Base-by-base conservation (phyloP, 2,113 vertebrate genomes). In the Phaethon lepturus region DNA sequence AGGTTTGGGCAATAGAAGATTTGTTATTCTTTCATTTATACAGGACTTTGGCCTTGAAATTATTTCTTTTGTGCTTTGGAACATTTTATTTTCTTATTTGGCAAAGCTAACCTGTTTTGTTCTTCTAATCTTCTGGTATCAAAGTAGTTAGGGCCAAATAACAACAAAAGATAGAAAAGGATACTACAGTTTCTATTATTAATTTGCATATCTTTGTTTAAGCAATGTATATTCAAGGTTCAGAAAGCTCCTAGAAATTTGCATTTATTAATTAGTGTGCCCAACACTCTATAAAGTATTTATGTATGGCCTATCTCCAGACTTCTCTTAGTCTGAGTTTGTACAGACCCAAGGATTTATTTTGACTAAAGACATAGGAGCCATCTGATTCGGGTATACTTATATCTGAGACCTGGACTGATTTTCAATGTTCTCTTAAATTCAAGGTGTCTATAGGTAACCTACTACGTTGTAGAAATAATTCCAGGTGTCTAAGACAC, bases 121-220 rank as follows among this genome's bases (percentile, higher is more conserved):
- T 95, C 92, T 59, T 90, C 73, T 88, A 78, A 77, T 93, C 74
- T 89, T 68, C 66, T 50, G 40, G 4, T 85, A 88, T 93, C 91
- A 73, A 67, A 71, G 50, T n/a, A 72, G 76, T 87, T 86, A 66
- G 40, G 53, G 58, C 19, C 64, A 82, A 92, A 64, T 35, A 86
- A 93, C 31, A 93, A 86, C 38, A 88, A 64, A 62, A 94, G 83
- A 60, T 63, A 84, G n/a, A 93, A 58, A 81, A 42, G 26, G 80
- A 95, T 86, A 97, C 91, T 93, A 96, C 88, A 95, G 60, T 97
- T 94, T 97, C 95, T 94, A 93, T 93, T 88, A 93, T 88, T 94
- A 97, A 94, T 95, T 83, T 93, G 91, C 29, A 3, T 91, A 29
- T 4, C 4, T 96, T 94, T 97, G 86, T 94, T 95, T 93, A 95